Evolutionary conservation across 1,140 invertebrate species (phyloP).

Genomic region (Zaprionus taronus): DNA sequence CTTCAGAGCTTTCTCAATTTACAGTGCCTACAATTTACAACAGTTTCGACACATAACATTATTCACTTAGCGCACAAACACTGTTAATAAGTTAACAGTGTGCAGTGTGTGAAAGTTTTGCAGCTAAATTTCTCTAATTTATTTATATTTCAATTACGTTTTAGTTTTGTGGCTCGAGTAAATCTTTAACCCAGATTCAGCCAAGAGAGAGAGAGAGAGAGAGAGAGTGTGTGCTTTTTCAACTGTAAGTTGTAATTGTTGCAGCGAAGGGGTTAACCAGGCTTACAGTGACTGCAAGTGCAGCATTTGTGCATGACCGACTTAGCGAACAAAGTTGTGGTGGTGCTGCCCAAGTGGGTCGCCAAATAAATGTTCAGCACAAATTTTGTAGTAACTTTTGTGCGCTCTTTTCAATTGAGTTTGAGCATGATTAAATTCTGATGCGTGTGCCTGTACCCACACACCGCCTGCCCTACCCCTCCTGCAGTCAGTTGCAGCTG

Average conservation of each 20-base stretch:
- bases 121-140: not conserved
- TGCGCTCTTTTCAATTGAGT: constrained; percentile 71
- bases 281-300: not conserved
- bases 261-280: not conserved
- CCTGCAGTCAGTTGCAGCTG: constrained; percentile 64
- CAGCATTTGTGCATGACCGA: constrained; percentile 45
- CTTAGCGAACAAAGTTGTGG: constrained; percentile 21
- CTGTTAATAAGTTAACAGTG: constrained; percentile 6
- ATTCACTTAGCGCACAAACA: not conserved
- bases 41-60: not conserved
- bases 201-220: not conserved
- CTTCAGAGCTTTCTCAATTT: not conserved
- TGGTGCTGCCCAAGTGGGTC: constrained; percentile 25
- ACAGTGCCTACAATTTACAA: not conserved
- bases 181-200: constrained; percentile 3
- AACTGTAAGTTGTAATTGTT: constrained; percentile 7
- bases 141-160: constrained; percentile 12
- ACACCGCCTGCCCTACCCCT: not conserved
- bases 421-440: constrained; percentile 75
- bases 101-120: not conserved
- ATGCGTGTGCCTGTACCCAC: constrained; percentile 41
- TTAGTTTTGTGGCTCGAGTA: constrained; percentile 5
- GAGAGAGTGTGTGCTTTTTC: not conserved
- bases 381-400: constrained; percentile 57
- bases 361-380: constrained; percentile 34